Evolutionary conservation across 2,888 invertebrate genomes (phyloP).

Genomic region (Dolichomitus sp.): DNA sequence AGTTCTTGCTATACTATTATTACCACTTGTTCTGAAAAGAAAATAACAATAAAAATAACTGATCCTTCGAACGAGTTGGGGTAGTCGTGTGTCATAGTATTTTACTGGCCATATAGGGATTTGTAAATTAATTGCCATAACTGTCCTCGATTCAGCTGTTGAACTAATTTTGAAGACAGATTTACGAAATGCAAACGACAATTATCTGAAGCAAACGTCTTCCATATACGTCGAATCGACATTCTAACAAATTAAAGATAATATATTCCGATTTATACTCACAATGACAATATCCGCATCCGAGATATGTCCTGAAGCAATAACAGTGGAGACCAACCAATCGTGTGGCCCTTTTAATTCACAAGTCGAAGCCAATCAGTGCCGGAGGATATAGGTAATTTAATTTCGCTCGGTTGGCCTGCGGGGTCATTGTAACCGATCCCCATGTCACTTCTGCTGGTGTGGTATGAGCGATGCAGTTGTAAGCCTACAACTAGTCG

Average conservation of each 20-base stretch:
- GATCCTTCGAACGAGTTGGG: background rate
- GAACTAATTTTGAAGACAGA: background rate
- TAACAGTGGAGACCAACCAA: slow-evolving; percentile 46
- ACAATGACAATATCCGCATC: slow-evolving; percentile 12
- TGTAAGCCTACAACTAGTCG: slow-evolving; percentile 13
- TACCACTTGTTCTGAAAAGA: slow-evolving; percentile 26
- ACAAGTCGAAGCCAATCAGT: slow-evolving; percentile 76
- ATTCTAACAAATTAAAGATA: background rate
- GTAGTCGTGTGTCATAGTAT: background rate
- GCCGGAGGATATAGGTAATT: slow-evolving; percentile 81
- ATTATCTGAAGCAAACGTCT: background rate
- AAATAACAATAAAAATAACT: background rate
- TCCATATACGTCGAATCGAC: background rate
- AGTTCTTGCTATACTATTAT: slow-evolving; percentile 48
- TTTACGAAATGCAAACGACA: background rate
- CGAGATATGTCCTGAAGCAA: slow-evolving; percentile 28
- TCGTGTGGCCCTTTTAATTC: slow-evolving; percentile 75
- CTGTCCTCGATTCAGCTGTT: background rate
- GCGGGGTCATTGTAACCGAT: slow-evolving; percentile 81
- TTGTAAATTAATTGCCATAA: background rate
- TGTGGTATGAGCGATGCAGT: slow-evolving; percentile 35
- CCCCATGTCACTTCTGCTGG: slow-evolving; percentile 66
- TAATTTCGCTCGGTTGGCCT: slow-evolving; percentile 74
- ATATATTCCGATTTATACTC: background rate
- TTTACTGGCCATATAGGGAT: background rate